phyloP scores from a whole-genome alignment of 2,113 vertebrate genomes.

The Bambusicola thoracicus region DNA sequence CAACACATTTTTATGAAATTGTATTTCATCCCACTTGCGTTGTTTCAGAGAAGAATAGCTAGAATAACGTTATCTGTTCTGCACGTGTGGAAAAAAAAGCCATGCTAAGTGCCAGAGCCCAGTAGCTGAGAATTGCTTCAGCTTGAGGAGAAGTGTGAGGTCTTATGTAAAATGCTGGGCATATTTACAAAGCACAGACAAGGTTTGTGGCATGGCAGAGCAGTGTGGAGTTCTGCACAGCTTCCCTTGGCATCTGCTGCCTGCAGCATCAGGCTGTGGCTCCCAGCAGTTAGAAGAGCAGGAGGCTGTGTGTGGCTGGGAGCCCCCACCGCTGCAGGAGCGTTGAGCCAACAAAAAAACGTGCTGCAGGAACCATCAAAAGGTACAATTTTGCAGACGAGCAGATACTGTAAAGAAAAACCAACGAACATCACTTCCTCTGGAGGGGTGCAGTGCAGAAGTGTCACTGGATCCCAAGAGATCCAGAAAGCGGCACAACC shows the following conservation, averaged over 20 bases:
- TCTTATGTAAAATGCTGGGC: rapidly evolving
- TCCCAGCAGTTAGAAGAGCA: neutral
- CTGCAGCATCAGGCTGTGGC: rapidly evolving
- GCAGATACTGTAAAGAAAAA: neutral
- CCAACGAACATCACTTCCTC: neutral
- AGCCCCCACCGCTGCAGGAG: neutral
- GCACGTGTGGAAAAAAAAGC: neutral
- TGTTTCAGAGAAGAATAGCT: neutral
- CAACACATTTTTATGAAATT: neutral
- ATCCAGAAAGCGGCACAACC: neutral
- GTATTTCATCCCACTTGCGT: neutral
- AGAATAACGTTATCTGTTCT: neutral
- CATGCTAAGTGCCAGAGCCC: rapidly evolving
- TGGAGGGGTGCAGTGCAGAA: neutral
- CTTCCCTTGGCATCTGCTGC: neutral
- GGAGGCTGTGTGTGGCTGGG: rapidly evolving
- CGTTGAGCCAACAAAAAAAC: neutral
- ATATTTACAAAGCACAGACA: neutral
- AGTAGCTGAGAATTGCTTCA: neutral
- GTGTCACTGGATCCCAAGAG: rapidly evolving
- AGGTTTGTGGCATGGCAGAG: neutral
- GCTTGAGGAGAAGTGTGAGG: rapidly evolving
- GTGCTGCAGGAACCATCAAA: neutral
- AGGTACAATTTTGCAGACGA: neutral
- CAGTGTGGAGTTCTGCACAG: neutral